A percentile compares a stretch with the other conserved stretches of the same genome.
These are phyloP conservation scores for Lysandra bellargus DNA, from an alignment of 2,888 invertebrate genomes.

Conservation along the genomic window DNA sequence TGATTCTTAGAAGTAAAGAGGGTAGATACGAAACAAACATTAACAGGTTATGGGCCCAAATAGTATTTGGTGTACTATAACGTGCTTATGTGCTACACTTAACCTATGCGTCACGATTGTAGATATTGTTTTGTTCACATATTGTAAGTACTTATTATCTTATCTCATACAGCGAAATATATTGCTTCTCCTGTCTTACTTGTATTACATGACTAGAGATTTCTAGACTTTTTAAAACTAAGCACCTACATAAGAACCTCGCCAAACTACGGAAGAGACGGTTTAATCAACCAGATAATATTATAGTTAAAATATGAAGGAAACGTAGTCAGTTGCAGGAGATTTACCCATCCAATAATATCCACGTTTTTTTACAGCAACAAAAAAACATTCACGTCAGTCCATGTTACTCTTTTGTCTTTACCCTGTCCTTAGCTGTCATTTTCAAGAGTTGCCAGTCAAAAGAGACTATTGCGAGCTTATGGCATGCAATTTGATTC, in stretches of 20 bases:
- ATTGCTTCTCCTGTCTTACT: not conserved
- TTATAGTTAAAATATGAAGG: too few relatives aligned
- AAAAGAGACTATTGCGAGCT: constrained; percentile 1
- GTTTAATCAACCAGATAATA: too few relatives aligned
- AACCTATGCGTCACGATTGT: not conserved
- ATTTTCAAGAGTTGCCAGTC: not conserved
- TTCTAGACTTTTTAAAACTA: not conserved
- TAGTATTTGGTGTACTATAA: not conserved
- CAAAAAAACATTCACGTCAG: too few relatives aligned
- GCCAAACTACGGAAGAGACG: too few relatives aligned
- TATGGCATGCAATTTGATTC: not conserved
- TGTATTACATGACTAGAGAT: not conserved
- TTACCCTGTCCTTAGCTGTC: not conserved
- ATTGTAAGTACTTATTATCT: not conserved
- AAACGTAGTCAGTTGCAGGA: too few relatives aligned
- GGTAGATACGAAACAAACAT: not conserved
- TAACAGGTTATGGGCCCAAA: not conserved
- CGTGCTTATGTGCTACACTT: not conserved
- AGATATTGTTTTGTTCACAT: not conserved
- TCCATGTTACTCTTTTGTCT: too few relatives aligned
- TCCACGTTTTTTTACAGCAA: too few relatives aligned
- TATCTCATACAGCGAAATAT: not conserved
- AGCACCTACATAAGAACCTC: not conserved
- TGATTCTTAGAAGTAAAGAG: not conserved
- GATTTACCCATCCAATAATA: too few relatives aligned